Evolutionary conservation across 2,888 invertebrate species (phyloP).

Genomic region (Leptinotarsa tumamoca): DNA sequence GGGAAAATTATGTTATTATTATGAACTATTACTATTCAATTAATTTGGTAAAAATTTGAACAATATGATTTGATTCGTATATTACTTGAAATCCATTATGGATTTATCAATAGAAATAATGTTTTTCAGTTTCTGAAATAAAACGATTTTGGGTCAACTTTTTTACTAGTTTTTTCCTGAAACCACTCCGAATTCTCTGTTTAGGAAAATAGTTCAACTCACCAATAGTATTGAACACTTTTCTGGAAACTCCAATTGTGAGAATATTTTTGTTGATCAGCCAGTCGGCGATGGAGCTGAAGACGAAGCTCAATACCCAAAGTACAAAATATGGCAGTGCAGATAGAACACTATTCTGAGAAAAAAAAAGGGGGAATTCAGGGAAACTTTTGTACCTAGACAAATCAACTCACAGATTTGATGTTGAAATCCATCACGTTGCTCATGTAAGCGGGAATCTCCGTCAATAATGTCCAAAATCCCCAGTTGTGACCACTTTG

Average conservation of each 20-base stretch:
- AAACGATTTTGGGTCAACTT: too few relatives aligned
- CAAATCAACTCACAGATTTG: slow-evolving; percentile 69
- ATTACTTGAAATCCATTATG: too few relatives aligned
- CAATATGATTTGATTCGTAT: too few relatives aligned
- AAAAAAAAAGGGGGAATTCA: slow-evolving; percentile 41
- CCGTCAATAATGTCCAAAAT: slow-evolving; percentile 85
- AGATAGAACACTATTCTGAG: slow-evolving; percentile 76
- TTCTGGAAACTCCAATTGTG: slow-evolving; percentile 55
- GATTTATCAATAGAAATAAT: too few relatives aligned
- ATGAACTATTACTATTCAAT: too few relatives aligned
- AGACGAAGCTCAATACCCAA: slow-evolving; percentile 78
- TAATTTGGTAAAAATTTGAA: too few relatives aligned
- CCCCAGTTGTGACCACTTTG: slow-evolving; percentile 85
- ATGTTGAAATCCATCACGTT: slow-evolving; percentile 79
- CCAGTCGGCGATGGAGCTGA: slow-evolving; percentile 76
- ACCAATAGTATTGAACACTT: slow-evolving; percentile 58
- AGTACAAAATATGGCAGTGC: slow-evolving; percentile 80
- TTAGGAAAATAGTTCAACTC: slow-evolving; percentile 43
- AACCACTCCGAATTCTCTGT: too few relatives aligned
- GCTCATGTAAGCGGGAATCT: slow-evolving; percentile 85
- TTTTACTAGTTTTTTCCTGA: too few relatives aligned
- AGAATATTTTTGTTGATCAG: slow-evolving; percentile 66
- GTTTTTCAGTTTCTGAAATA: too few relatives aligned
- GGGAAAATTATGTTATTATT: too few relatives aligned
- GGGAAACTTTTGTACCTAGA: neutral